Conservation (phyloP, 1,140 invertebrate species). For the Diorhabda elongata region DNA sequence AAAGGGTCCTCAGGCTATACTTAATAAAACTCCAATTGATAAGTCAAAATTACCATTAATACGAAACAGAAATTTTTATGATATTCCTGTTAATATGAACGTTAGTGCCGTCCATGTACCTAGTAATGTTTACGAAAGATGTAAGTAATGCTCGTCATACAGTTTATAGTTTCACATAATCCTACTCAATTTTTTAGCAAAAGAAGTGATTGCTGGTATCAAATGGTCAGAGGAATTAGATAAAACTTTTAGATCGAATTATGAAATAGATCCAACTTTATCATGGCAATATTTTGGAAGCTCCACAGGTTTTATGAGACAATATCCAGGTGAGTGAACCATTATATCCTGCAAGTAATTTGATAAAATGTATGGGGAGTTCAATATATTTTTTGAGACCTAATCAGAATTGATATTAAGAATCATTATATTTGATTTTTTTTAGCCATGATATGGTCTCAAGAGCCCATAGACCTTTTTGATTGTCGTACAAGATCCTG, state of each 20-base stretch:
- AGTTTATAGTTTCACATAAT: too few species aligned
- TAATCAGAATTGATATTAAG: too few species aligned
- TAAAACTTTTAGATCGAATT: slow-evolving; percentile 83
- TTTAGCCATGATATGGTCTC: slow-evolving; percentile 45
- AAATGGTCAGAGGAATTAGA: slow-evolving; percentile 84
- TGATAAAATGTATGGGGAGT: too few species aligned
- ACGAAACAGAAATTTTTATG: slow-evolving; percentile 72
- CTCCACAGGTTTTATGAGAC: slow-evolving; percentile 90
- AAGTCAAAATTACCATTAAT: slow-evolving; percentile 54
- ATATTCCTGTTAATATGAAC: slow-evolving; percentile 75
- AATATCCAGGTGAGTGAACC: slow-evolving; percentile 72
- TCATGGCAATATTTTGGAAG: slow-evolving; percentile 98
- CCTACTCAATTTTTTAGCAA: slow-evolving; percentile 48
- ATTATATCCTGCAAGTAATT: too few species aligned
- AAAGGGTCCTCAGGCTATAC: slow-evolving; percentile 43
- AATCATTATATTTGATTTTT: slow-evolving; percentile 11
- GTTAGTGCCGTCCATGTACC: slow-evolving; percentile 91
- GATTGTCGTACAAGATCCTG: slow-evolving; percentile 78
- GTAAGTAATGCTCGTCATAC: slow-evolving; percentile 52
- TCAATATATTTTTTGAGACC: too few species aligned
- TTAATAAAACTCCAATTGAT: slow-evolving; percentile 49
- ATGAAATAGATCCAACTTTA: slow-evolving; percentile 79
- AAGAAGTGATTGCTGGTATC: slow-evolving; percentile 63
- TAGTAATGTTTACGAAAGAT: slow-evolving; percentile 89
- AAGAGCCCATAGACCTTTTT: slow-evolving; percentile 63